A percentile compares a stretch with the other conserved stretches of the same genome.
Evolutionary conservation across 2,888 invertebrate genomes (phyloP).

Genomic region (Scaptomyza tumidula): DNA sequence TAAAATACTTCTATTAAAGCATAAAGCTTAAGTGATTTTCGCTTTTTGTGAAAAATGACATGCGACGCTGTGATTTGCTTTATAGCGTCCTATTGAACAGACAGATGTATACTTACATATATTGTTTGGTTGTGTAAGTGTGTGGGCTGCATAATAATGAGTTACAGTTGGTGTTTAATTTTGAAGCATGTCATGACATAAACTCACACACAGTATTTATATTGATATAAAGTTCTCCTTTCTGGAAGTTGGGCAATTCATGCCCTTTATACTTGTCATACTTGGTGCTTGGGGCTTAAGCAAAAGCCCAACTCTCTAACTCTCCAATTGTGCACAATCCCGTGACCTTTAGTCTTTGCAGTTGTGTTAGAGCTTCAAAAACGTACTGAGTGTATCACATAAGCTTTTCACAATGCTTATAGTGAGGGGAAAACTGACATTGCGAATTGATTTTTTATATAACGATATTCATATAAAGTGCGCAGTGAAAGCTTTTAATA

Average conservation of each 20-base stretch:
- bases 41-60: slow-evolving; percentile 67
- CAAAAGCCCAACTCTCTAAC: slow-evolving; percentile 23
- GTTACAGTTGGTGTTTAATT: slow-evolving; percentile 38
- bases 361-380: slow-evolving; percentile 24
- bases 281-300: slow-evolving; percentile 29
- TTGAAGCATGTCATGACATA: slow-evolving; percentile 41
- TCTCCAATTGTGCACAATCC: slow-evolving; percentile 22
- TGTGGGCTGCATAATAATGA: slow-evolving; percentile 78
- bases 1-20: slow-evolving; percentile 55
- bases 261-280: slow-evolving; percentile 70
- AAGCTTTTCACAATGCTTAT: slow-evolving; percentile 14
- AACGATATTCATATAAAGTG: slow-evolving; percentile 9
- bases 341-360: slow-evolving; percentile 51
- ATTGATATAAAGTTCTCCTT: slow-evolving; percentile 46
- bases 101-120: background rate
- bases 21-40: slow-evolving; percentile 34
- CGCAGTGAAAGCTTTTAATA: slow-evolving; percentile 29
- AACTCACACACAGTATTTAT: slow-evolving; percentile 45
- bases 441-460: slow-evolving; percentile 18
- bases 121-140: slow-evolving; percentile 25
- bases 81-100: slow-evolving; percentile 39
- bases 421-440: slow-evolving; percentile 57
- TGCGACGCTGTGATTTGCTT: slow-evolving; percentile 68
- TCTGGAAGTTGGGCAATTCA: slow-evolving; percentile 65
- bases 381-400: slow-evolving; percentile 28